Percentiles rank a stretch among this genome's conserved stretches.
Conservation (phyloP, 37 sponge, comb jelly and placozoan species). For the Ianthella basta region DNA sequence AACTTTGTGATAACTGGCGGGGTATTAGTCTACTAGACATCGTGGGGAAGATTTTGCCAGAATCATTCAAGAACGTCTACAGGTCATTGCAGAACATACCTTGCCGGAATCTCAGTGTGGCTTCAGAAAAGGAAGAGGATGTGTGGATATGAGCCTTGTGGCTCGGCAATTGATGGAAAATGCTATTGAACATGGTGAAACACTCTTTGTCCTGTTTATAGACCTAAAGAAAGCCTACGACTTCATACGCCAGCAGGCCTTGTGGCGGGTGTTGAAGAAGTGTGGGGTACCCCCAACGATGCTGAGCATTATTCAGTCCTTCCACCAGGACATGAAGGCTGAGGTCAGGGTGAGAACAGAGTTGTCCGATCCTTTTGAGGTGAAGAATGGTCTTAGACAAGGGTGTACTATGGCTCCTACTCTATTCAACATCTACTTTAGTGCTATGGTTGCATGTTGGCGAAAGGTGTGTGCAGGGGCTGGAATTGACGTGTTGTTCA, state of each 20-base stretch:
- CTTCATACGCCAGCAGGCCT: constrained; percentile 4
- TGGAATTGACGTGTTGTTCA: constrained; percentile 32
- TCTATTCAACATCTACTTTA: constrained; percentile 37
- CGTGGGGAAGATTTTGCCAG: constrained; percentile 51
- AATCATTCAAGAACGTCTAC: constrained; percentile 44
- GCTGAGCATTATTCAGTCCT: not conserved
- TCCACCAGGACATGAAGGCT: not conserved
- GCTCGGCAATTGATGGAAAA: constrained; percentile 56
- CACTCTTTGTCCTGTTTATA: constrained; percentile 12
- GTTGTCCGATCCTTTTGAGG: constrained; percentile 31
- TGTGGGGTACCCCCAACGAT: too few relatives aligned
- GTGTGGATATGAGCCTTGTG: constrained; percentile 45
- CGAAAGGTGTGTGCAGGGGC: constrained; percentile 4
- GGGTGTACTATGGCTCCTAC: constrained; percentile 33
- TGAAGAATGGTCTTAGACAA: constrained; percentile 38
- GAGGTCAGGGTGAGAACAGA: constrained; percentile 28
- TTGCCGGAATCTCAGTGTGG: constrained; percentile 63
- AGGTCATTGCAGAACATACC: too few relatives aligned
- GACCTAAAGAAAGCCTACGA: constrained; percentile 16
- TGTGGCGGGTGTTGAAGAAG: constrained; percentile 18
- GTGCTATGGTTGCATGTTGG: constrained; percentile 47
- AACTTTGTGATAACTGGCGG: constrained; percentile 18
- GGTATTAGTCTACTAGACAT: constrained; percentile 18
- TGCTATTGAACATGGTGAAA: constrained; percentile 38
- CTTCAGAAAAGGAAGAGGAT: constrained; percentile 45